These are phyloP conservation scores for Nycticebus coucang DNA, from an alignment of 2,113 vertebrate genomes.

Conservation along the genomic window DNA sequence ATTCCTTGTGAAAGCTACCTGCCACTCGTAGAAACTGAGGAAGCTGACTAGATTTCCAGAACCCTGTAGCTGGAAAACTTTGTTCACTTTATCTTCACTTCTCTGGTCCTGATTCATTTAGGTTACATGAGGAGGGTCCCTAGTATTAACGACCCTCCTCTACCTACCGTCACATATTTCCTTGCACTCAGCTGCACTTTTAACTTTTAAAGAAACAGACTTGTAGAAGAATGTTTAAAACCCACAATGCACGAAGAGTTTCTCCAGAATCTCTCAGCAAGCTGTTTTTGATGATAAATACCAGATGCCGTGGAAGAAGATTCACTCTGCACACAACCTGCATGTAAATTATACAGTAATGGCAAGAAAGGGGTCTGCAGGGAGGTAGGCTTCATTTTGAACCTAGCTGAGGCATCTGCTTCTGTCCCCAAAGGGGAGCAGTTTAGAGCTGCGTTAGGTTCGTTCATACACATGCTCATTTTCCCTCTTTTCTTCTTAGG, in stretches of 20 bases:
- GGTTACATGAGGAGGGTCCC: neutral
- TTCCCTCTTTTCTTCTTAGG: neutral
- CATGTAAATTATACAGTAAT: conserved; percentile 53
- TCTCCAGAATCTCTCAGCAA: conserved; percentile 38
- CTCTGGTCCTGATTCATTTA: neutral
- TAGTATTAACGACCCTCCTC: neutral
- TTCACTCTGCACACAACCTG: conserved; percentile 48
- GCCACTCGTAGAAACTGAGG: neutral
- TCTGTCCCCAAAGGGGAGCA: neutral
- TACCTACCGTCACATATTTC: neutral
- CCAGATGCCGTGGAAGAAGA: conserved; percentile 65
- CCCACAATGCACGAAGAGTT: conserved; percentile 2
- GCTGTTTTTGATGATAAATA: conserved; percentile 73
- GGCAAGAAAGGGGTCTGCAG: conserved; percentile 41
- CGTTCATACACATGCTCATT: neutral
- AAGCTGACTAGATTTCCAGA: neutral
- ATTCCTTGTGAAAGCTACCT: neutral
- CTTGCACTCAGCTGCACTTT: neutral
- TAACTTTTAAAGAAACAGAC: conserved; percentile 35
- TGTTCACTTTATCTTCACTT: neutral
- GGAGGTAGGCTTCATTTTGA: conserved; percentile 54
- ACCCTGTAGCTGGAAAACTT: neutral
- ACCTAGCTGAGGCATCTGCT: conserved; percentile 15
- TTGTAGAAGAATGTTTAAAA: conserved; percentile 59
- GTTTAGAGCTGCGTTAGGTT: neutral